Evolutionary conservation across 2,797 vertebrate genomes (phyloP).

Genomic region (Lemur catta): DNA sequence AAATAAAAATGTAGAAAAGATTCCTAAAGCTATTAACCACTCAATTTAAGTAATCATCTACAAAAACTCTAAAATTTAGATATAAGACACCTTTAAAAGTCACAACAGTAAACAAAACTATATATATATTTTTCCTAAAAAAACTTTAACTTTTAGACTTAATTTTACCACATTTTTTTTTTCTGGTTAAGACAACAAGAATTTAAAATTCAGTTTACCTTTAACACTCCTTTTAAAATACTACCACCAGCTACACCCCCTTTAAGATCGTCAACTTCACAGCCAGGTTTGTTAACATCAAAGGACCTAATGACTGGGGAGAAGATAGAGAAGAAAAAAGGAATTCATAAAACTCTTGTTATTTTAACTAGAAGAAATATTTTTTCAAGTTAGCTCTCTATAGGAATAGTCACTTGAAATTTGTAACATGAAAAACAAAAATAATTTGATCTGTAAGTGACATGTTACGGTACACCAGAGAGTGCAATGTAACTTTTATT

Average conservation of each 20-base stretch:
- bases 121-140: not conserved
- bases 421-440: not conserved
- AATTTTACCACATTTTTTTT: not conserved
- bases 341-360: not conserved
- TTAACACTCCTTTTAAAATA: constrained; percentile 95
- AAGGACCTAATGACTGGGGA: constrained; percentile 94
- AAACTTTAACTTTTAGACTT: not conserved
- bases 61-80: not conserved
- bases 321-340: not conserved
- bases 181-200: not conserved
- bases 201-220: constrained; percentile 84
- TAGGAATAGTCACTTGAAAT: not conserved
- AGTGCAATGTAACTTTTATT: too few relatives aligned
- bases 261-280: constrained; percentile 96
- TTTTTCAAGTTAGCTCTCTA: not conserved
- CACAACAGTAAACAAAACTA: not conserved
- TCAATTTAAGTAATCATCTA: not conserved
- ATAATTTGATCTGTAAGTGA: not conserved
- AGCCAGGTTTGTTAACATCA: constrained; percentile 97
- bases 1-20: not conserved
- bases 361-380: not conserved
- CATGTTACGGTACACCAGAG: too few relatives aligned
- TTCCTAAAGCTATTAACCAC: not conserved
- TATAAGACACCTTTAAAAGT: not conserved
- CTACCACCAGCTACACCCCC: constrained; percentile 96